Evolutionary conservation across 2,113 vertebrate species (phyloP).

Genomic region (Nipponia nippon): DNA sequence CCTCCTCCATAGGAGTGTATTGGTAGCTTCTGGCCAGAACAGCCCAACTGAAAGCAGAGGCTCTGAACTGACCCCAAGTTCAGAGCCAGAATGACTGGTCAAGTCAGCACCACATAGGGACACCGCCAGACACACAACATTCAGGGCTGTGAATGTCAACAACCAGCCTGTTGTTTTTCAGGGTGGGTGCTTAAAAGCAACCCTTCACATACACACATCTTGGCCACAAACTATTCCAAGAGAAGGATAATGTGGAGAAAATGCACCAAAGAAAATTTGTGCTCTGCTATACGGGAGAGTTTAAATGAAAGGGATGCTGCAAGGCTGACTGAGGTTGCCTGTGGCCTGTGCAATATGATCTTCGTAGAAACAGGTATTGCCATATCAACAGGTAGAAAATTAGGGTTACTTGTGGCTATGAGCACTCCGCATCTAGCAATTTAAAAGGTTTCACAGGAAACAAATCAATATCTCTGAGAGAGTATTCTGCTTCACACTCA

Average conservation of each 20-base stretch:
- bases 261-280: not conserved
- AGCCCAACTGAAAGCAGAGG: not conserved
- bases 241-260: not conserved
- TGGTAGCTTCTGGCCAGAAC: not conserved
- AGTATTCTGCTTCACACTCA: not conserved
- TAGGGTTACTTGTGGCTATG: not conserved
- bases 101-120: not conserved
- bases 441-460: constrained; percentile 1
- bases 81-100: not conserved
- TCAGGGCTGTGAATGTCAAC: not conserved
- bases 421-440: not conserved
- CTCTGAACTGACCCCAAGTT: not conserved
- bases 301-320: not conserved
- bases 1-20: not conserved
- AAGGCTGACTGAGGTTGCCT: not conserved
- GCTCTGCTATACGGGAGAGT: not conserved
- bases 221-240: not conserved
- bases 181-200: not conserved
- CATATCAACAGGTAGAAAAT: not conserved
- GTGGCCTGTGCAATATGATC: not conserved
- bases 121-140: not conserved
- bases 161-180: not conserved
- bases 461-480: not conserved
- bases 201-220: not conserved
- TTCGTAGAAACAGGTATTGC: not conserved